phyloP scores from a whole-genome alignment of 2,888 invertebrate species.

The Zhuqinia jingwanae region DNA sequence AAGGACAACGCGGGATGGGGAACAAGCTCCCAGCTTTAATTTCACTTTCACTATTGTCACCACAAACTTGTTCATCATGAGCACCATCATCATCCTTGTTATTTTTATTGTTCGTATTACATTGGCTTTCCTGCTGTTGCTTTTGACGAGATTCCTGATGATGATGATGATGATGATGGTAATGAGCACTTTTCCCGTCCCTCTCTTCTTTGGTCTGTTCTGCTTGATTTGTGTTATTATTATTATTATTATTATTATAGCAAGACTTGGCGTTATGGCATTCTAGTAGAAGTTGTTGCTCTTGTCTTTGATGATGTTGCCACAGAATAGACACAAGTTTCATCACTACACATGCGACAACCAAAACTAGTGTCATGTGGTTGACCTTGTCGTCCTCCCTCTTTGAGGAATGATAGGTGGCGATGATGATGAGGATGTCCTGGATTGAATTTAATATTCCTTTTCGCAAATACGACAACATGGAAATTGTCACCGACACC shows the following conservation, averaged over 20 bases:
- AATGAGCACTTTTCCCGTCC: background rate
- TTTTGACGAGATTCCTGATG: constrained; percentile 8
- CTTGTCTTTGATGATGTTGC: constrained; percentile 32
- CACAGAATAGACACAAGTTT: constrained; percentile 56
- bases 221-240: too few relatives aligned
- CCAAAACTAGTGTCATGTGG: constrained; percentile 40
- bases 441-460: constrained; percentile 71
- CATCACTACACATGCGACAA: constrained; percentile 67
- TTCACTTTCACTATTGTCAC: constrained; percentile 64
- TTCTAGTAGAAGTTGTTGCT: background rate
- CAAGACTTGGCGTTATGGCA: too few relatives aligned
- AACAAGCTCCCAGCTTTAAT: constrained; percentile 55
- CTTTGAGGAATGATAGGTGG: background rate
- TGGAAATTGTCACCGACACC: constrained; percentile 22
- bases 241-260: background rate
- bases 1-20: constrained; percentile 15
- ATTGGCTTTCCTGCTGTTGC: constrained; percentile 10
- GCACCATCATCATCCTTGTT: constrained; percentile 11
- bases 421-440: constrained; percentile 41
- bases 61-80: constrained; percentile 30
- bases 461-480: constrained; percentile 62
- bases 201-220: background rate
- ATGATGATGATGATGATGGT: background rate
- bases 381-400: background rate
- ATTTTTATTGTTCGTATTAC: constrained; percentile 33